phyloP scores from a whole-genome alignment of 2,797 vertebrate species.

The Myotis planiceps region DNA sequence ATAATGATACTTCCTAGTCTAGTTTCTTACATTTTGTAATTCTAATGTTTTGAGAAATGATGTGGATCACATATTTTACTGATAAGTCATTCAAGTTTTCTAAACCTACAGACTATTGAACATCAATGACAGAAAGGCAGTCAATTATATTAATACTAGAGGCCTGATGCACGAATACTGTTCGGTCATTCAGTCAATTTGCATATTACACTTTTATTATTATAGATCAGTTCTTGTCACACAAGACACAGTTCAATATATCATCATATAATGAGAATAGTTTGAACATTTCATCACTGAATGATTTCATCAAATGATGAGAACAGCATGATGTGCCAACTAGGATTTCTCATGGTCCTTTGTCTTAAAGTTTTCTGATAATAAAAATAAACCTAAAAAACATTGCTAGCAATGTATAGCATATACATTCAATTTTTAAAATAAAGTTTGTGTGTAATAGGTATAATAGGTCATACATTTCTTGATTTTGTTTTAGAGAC shows the following conservation, averaged over 20 bases:
- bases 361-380: constrained; percentile 60
- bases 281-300: neutral
- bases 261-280: constrained; percentile 40
- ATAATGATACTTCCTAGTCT: neutral
- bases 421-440: constrained; percentile 30
- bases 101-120: constrained; percentile 39
- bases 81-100: constrained; percentile 57
- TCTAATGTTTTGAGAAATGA: constrained; percentile 26
- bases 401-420: neutral
- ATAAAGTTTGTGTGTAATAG: neutral
- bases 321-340: constrained; percentile 17
- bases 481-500: neutral
- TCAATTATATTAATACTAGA: constrained; percentile 50
- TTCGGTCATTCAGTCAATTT: too few species aligned
- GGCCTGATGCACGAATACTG: too few species aligned
- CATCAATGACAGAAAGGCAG: neutral
- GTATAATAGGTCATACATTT: neutral
- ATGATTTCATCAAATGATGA: neutral
- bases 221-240: constrained; percentile 23
- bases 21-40: neutral
- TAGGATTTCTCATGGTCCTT: constrained; percentile 37
- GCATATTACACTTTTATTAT: too few species aligned
- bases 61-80: neutral
- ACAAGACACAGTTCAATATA: constrained; percentile 38
- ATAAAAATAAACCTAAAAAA: constrained; percentile 42